Base-by-base conservation (phyloP, 2,888 invertebrate genomes). In the Camponotus fellah region DNA sequence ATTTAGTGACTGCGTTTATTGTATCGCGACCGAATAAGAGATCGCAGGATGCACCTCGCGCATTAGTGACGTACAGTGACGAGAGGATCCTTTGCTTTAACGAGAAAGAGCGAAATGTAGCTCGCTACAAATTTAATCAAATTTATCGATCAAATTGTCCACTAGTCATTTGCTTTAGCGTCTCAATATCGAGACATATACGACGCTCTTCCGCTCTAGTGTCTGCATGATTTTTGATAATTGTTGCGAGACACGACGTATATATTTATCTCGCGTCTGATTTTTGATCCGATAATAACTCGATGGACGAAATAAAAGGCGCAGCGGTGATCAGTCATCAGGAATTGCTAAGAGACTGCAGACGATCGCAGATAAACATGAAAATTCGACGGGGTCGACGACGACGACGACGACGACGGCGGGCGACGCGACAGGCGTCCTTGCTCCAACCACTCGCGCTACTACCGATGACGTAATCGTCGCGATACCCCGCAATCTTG, bases 401-500 rank as follows among this genome's bases (percentile, higher is more conserved):
- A 43, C 64, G 71, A 21, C 80, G 66, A 37, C 66, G 76, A 10
- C 82, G 71, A 26, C 62, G 74, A 89, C 91, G 91, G 89, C 91
- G 91, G 90, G 85, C 92, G 91, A 91, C 93, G 92, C 93, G 92
- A 92, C 92, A 90, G 88, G 91, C 92, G 93, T 93, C 93, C 93
- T 93, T 93, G 92, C 92, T 91, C 91, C 91, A 91, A 89, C 90
- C 90, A 90, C 90, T 91, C 95, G 95, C 94, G 94, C 94, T 94
- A 92, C 94, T 92, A 92, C 92, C 93, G 92, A 94, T 95, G 95
- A 95, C 95, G 95, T 95, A 95, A 95, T 95, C 94, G 94, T 95
- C 94, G 94, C 95, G 95, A 95, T 95, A 95, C 95, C 94, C 95
- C 95, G 95, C 95, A 95, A 95, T 95, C 95, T 95, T 95, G 95